phyloP scores from a whole-genome alignment of 2,797 vertebrate genomes.

The Periophthalmus magnuspinnatus region DNA sequence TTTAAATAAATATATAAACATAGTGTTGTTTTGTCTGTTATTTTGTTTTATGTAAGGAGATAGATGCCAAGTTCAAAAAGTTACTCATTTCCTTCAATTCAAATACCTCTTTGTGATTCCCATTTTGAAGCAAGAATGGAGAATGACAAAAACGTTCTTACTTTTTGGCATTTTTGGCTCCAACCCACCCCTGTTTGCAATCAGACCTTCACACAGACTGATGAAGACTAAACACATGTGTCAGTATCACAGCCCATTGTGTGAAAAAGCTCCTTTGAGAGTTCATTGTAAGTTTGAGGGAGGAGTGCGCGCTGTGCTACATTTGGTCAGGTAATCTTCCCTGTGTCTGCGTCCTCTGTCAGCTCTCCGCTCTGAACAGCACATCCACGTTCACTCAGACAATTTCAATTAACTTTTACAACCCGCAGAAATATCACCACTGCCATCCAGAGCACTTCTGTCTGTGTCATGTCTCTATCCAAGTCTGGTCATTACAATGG shows the following conservation, averaged over 20 bases:
- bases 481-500: slow-evolving; percentile 18
- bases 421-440: slow-evolving; percentile 39
- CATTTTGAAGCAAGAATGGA: background rate
- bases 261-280: slow-evolving; percentile 8
- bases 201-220: background rate
- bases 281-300: slow-evolving; percentile 8
- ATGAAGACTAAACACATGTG: slow-evolving; percentile 5
- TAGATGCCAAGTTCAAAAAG: background rate
- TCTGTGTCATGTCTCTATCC: slow-evolving; percentile 27
- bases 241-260: background rate
- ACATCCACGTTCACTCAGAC: slow-evolving; percentile 51
- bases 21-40: too few relatives aligned
- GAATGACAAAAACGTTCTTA: background rate
- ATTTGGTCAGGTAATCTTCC: slow-evolving; percentile 51
- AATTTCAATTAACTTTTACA: slow-evolving; percentile 71
- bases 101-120: background rate
- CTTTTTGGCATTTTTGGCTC: background rate
- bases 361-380: slow-evolving; percentile 37
- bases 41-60: too few relatives aligned
- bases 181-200: background rate
- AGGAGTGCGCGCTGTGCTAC: slow-evolving; percentile 24
- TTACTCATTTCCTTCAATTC: slow-evolving; percentile 2
- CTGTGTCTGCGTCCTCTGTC: slow-evolving; percentile 42
- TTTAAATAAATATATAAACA: too few relatives aligned
- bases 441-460: slow-evolving; percentile 21